Evolutionary conservation across 2,797 vertebrate species (phyloP).

Genomic region (Agapornis canus): DNA sequence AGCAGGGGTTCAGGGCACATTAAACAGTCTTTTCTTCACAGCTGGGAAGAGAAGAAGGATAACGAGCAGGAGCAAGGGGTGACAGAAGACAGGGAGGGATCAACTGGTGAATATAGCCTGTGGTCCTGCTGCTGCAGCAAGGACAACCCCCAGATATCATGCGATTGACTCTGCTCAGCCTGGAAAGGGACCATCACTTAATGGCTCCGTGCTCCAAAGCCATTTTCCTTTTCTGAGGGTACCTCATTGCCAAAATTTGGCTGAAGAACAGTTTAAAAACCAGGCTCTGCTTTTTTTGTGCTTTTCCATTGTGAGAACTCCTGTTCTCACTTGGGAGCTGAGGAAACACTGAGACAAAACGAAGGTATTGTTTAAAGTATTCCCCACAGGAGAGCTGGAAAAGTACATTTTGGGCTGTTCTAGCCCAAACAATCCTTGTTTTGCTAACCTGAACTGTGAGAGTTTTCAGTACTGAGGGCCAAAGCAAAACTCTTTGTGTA

Average conservation of each 20-base stretch:
- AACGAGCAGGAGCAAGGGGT: neutral
- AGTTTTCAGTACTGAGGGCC: neutral
- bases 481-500: neutral
- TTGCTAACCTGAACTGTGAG: neutral
- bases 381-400: neutral
- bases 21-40: neutral
- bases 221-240: neutral
- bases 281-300: neutral
- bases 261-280: neutral
- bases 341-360: conserved; percentile 8
- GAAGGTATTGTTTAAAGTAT: neutral
- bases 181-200: neutral
- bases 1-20: neutral
- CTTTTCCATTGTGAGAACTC: neutral
- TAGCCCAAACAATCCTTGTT: neutral
- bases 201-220: neutral
- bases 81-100: neutral
- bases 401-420: neutral
- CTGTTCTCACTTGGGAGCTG: neutral
- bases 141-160: neutral
- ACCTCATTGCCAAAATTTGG: neutral
- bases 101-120: neutral
- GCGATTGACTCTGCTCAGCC: rapidly evolving
- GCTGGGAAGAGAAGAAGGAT: neutral
- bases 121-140: neutral